Evolutionary conservation across 2,113 vertebrate genomes (phyloP), one percentile per base, ranked within the genome.

Genomic region (Cryptomyrus ogoouensis): DNA sequence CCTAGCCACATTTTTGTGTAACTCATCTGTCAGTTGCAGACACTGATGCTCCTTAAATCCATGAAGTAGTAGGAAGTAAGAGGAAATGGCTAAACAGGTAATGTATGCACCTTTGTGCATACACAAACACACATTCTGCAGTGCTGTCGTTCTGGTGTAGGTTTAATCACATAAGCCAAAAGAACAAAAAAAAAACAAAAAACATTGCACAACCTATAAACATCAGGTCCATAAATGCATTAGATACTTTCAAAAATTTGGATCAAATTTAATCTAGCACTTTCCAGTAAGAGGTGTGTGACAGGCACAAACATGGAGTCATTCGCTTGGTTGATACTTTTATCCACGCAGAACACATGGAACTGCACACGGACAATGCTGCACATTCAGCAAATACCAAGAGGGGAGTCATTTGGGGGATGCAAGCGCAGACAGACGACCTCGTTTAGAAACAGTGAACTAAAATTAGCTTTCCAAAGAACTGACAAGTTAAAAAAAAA

Each of bases 381-480:
- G 62, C 62, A 70, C n/a, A 27, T 70, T 70, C 27, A 70, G 62
- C 2, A 70, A 70, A 70, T 31, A 70, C 27, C n/a, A 70, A 70
- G n/a, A 13, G 10, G n/a, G n/a, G 27, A 31, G 10, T 70, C 10
- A 70, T 31, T 70, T 66, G 24, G 62, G 62, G n/a, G n/a, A 91
- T 91, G 91, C 90, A 77, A 88, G 91, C 91, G 93, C 90, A 90
- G 90, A 31, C 52, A 90, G 44, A 86, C 1, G 31, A 58, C 24
- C 49, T 86, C 21, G 47, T 74, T 87, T 53, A 62, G 89, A 90
- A 77, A 42, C 44, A 47, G 89, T 89, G n/a, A 90, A 93, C 90
- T 93, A 92, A 90, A 92, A 91, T 58, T 87, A 89, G 92, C 50
- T 66, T 92, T 77, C 87, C 12, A 87, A 92, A 89, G 91, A 90